A percentile compares a stretch with the other conserved stretches of the same genome.
phyloP scores from a whole-genome alignment of 1,140 invertebrate genomes.

The Yoshiicerus persimilis region DNA sequence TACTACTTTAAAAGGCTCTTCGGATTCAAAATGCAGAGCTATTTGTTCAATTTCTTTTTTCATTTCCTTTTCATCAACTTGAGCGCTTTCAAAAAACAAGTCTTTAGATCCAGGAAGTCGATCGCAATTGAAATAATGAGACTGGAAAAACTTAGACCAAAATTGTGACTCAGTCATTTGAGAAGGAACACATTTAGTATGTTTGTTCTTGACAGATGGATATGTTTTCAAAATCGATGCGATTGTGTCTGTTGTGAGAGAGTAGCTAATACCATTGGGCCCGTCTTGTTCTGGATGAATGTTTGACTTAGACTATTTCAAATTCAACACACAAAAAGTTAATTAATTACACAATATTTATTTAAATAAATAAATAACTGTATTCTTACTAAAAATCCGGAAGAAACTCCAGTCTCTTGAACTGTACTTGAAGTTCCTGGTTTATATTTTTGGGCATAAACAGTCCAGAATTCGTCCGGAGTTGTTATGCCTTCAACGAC shows the following conservation, averaged over 20 bases:
- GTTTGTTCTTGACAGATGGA: slow-evolving; percentile 96
- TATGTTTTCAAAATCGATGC: slow-evolving; percentile 99
- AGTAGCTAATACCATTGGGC: slow-evolving; percentile 95
- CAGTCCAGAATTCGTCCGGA: slow-evolving; percentile 94
- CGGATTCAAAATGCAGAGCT: slow-evolving; percentile 23
- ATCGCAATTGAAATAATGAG: slow-evolving; percentile 99
- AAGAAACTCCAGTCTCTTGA: slow-evolving; percentile 87
- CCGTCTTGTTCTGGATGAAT: slow-evolving; percentile 97
- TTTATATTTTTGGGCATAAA: slow-evolving; percentile 69
- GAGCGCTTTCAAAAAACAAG: slow-evolving; percentile 94
- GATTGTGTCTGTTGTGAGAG: slow-evolving; percentile 94
- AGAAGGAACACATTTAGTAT: slow-evolving; percentile 92
- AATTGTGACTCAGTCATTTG: slow-evolving; percentile 95
- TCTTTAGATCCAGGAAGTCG: slow-evolving; percentile 84
- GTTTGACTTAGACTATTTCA: slow-evolving; percentile 80
- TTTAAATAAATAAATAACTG: background rate
- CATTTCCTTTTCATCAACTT: slow-evolving; percentile 81
- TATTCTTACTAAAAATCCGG: slow-evolving; percentile 69
- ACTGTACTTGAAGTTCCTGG: slow-evolving; percentile 68
- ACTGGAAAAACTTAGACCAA: slow-evolving; percentile 99
- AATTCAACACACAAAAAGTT: slow-evolving; percentile 35
- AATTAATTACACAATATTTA: background rate
- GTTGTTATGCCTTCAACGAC: slow-evolving; percentile 91
- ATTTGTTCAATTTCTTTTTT: slow-evolving; percentile 39
- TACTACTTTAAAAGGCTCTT: slow-evolving; percentile 32